Percentiles rank a stretch among this genome's conserved stretches.
Conservation (phyloP, 2,113 vertebrate species). For the Chamaetylas fuelleborni region DNA sequence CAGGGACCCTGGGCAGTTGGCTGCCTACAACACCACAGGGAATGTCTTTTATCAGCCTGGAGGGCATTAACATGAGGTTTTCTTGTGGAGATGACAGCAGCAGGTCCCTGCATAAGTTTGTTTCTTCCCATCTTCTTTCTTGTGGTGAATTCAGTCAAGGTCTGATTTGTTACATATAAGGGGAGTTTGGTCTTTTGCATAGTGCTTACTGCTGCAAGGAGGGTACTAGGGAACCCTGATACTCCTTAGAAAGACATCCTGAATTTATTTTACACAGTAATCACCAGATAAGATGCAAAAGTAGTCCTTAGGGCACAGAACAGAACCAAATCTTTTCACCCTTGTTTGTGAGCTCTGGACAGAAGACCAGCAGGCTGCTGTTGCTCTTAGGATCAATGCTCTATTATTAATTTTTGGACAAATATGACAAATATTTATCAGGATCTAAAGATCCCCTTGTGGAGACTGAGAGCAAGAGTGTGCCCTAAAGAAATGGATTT, state of each 20-base stretch:
- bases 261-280: background rate
- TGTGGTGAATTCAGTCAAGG: background rate
- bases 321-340: background rate
- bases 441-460: background rate
- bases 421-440: background rate
- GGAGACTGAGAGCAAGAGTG: background rate
- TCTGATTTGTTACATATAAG: background rate
- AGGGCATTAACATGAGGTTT: background rate
- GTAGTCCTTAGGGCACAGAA: background rate
- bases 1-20: fast-evolving
- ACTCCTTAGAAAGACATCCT: background rate
- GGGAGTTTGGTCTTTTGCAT: background rate
- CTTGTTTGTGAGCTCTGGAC: background rate
- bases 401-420: background rate
- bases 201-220: background rate
- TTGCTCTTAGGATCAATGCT: background rate
- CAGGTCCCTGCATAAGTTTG: background rate
- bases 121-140: background rate
- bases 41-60: background rate
- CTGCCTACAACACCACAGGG: background rate
- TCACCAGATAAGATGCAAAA: background rate
- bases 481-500: background rate
- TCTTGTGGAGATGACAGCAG: background rate
- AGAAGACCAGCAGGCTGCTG: background rate
- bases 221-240: background rate